Base-by-base conservation (phyloP, 2,888 invertebrate species). In the Lamellibrachia columna region DNA sequence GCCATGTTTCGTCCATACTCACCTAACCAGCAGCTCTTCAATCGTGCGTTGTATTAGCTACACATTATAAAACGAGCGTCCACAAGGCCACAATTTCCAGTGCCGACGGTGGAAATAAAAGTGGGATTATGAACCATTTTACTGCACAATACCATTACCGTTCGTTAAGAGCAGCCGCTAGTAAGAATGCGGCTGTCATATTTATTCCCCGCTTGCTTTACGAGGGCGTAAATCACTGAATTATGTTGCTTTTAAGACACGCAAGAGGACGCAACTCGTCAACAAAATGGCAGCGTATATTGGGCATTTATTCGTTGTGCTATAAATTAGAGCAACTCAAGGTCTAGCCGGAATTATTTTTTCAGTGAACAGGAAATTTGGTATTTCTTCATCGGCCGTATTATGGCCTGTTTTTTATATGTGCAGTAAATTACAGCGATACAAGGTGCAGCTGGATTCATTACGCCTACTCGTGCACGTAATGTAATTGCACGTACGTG, bases 121-220 rank as follows among this genome's bases (percentile, higher is more conserved):
- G 15, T 75, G 75, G 75, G 75, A 75, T 75, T 75, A 75, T 75
- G 75, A 75, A 75, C 75, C 75, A 75, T 75, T 75, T 75, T 75
- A 75, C 75, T 75, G 75, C 75, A 75, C 75, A 75, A 75, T 75
- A 75, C 75, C 75, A 75, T 75, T 75, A 75, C 75, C 75, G 75
- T 75, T 75, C 75, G 75, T 75, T 75, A 75, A 75, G 22, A 75
- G 75, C n/a, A n/a, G 75, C 2, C 75, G 22, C 6, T 75, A 75
- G n/a, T 75, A n/a, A 75, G n/a, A 15, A 75, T 15, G 75, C 22
- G 75, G 15, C n/a, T 75, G 75, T n/a, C 75, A n/a, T 15, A 75
- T 11, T 75, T 75, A 75, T 75, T 75, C 75, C 75, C 2, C 15
- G n/a, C 75, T 22, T 75, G 75, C 22, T 75, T 75, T 75, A 75